Conservation (phyloP, 2,797 vertebrate genomes). For the Muraenolepis orangiensis region DNA sequence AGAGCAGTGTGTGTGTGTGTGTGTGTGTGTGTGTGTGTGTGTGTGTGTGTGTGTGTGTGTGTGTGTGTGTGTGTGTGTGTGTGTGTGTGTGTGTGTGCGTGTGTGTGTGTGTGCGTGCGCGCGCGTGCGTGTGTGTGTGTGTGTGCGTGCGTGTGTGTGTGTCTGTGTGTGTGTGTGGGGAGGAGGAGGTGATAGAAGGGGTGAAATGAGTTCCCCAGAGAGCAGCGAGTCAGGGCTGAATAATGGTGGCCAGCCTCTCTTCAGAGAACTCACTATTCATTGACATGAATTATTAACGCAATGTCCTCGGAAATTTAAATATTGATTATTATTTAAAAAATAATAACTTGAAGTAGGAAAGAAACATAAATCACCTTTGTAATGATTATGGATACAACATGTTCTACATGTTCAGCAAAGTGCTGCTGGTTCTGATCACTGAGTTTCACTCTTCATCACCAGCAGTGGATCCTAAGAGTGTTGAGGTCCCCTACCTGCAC, state of each 20-base stretch:
- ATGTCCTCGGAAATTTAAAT: background rate
- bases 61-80: background rate
- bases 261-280: background rate
- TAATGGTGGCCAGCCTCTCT: conserved; percentile 18
- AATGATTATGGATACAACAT: background rate
- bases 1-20: background rate
- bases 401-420: background rate
- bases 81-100: background rate
- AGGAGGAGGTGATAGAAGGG: background rate
- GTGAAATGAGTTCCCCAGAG: conserved; percentile 40
- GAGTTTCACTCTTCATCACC: background rate
- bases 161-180: background rate
- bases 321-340: background rate
- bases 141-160: background rate
- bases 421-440: background rate
- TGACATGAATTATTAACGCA: background rate
- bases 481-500: too few species aligned
- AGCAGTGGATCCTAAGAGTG: too few species aligned
- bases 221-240: conserved; percentile 41
- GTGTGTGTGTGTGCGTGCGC: background rate
- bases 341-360: background rate
- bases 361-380: background rate
- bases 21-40: background rate
- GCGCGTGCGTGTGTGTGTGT: background rate
- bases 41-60: background rate